A percentile compares a stretch with the other conserved stretches of the same genome.
Conservation (phyloP, 2,797 vertebrate genomes). For the Acipenser ruthenus region DNA sequence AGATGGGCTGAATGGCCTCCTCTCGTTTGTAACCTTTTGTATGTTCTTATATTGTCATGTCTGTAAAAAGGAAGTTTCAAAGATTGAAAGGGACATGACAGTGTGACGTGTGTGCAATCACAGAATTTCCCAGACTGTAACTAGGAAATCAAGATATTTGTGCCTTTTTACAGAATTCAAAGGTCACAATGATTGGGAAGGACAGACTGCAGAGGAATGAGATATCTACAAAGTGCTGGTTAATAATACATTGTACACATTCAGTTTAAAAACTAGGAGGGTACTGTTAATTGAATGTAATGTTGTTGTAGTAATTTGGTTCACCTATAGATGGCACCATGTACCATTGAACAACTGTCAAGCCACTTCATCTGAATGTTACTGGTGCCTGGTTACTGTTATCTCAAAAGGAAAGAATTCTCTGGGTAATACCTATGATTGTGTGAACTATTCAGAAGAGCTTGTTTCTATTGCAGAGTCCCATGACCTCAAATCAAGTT, state of each 20-base stretch:
- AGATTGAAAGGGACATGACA: too few species aligned
- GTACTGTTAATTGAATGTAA: background rate
- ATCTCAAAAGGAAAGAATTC: background rate
- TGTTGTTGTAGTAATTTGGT: background rate
- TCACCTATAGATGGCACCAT: background rate
- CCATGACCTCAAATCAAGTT: too few species aligned
- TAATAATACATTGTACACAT: background rate
- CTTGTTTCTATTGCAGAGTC: too few species aligned
- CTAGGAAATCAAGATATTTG: too few species aligned
- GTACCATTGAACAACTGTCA: background rate
- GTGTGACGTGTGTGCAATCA: too few species aligned
- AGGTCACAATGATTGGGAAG: slow-evolving; percentile 6
- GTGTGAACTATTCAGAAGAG: background rate
- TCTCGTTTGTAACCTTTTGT: too few species aligned
- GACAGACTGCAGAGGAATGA: background rate
- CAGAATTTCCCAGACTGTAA: too few species aligned
- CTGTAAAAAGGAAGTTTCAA: too few species aligned
- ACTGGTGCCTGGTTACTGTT: background rate
- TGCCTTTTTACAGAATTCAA: background rate
- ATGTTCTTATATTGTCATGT: too few species aligned
- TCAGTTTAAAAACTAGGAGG: background rate
- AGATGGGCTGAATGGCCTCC: too few species aligned
- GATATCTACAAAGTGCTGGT: background rate
- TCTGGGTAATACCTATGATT: background rate
- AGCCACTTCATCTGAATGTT: background rate